Percentiles rank a stretch among this genome's conserved stretches.
These are phyloP conservation scores for Excalfactoria chinensis DNA, from an alignment of 2,113 vertebrate species.

Conservation along the genomic window DNA sequence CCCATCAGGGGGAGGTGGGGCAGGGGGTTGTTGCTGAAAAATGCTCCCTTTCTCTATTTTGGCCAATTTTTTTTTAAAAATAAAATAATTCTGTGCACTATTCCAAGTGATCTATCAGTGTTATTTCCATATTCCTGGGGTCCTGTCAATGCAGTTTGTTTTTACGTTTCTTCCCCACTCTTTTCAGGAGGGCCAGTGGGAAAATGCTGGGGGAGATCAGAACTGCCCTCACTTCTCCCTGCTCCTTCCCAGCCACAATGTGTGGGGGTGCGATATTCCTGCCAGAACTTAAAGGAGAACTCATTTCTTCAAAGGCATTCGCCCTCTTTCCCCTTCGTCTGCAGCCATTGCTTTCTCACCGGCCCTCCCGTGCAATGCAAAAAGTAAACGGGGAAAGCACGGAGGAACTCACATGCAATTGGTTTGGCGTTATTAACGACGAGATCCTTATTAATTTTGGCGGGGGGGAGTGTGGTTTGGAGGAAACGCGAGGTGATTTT, in stretches of 20 bases:
- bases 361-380: not conserved
- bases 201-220: not conserved
- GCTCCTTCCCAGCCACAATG: not conserved
- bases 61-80: not conserved
- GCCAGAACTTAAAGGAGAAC: not conserved
- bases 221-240: not conserved
- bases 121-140: not conserved
- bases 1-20: not conserved
- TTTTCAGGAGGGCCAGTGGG: not conserved
- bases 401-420: not conserved
- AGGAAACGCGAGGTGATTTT: not conserved
- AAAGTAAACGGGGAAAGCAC: not conserved
- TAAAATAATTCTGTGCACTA: not conserved
- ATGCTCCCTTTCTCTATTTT: not conserved
- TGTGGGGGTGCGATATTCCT: not conserved
- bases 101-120: too few relatives aligned
- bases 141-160: conserved; percentile 21
- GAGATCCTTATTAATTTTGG: conserved; percentile 9
- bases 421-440: not conserved
- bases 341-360: not conserved
- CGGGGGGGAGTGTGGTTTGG: not conserved
- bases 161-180: not conserved
- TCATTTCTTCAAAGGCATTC: not conserved
- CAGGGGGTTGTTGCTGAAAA: too few relatives aligned
- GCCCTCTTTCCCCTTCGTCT: not conserved